Evolutionary conservation across 2,113 vertebrate species (phyloP).

Genomic region (Paraplagusia blochii): DNA sequence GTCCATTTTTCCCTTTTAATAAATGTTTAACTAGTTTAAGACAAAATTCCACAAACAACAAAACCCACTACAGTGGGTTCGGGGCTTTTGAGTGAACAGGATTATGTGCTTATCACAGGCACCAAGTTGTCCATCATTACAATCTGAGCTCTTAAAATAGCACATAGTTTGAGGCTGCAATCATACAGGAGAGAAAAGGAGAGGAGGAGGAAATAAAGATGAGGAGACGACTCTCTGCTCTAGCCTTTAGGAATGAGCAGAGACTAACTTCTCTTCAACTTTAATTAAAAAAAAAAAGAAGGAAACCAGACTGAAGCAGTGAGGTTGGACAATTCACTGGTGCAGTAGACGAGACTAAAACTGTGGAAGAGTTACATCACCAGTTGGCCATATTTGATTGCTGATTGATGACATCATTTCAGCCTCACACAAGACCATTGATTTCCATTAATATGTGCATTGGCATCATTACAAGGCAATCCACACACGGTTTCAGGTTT

Average conservation of each 20-base stretch:
- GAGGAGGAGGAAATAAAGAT: constrained; percentile 35
- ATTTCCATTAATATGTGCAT: background rate
- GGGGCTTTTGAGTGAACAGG: too few species aligned
- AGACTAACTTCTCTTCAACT: too few species aligned
- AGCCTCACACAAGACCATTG: background rate
- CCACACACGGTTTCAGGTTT: too few species aligned
- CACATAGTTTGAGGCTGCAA: constrained; percentile 50
- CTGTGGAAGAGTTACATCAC: constrained; percentile 41
- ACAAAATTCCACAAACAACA: too few species aligned
- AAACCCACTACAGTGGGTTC: too few species aligned
- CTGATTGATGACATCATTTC: background rate
- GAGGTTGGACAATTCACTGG: too few species aligned
- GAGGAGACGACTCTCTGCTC: constrained; percentile 25
- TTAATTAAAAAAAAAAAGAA: too few species aligned
- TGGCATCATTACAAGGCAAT: background rate
- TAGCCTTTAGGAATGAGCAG: constrained; percentile 30
- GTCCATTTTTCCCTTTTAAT: too few species aligned
- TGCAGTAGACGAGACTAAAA: constrained; percentile 24
- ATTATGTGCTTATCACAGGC: constrained; percentile 54
- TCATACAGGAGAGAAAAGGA: constrained; percentile 23
- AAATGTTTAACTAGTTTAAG: too few species aligned
- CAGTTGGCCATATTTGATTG: constrained; percentile 1
- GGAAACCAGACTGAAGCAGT: too few species aligned
- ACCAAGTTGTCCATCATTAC: constrained; percentile 55
- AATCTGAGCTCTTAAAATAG: constrained; percentile 65